These are phyloP conservation scores for Propithecus coquereli DNA, from an alignment of 2,113 vertebrate genomes.

Conservation along the genomic window DNA sequence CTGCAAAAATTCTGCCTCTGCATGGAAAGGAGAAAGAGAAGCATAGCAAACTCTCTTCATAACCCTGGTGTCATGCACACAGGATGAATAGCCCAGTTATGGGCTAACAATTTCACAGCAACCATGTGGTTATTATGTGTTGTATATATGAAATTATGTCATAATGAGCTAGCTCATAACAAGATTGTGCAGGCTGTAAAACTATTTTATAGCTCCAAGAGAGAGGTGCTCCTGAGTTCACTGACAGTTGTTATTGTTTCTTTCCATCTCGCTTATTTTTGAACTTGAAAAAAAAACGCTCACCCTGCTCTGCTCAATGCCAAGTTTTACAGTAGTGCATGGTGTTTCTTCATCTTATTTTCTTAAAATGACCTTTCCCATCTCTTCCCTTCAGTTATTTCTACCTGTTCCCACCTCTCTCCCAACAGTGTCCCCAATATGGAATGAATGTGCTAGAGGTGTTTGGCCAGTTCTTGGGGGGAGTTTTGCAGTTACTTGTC, in stretches of 20 bases:
- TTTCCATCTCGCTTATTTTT: conserved; percentile 9
- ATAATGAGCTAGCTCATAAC: conserved; percentile 5
- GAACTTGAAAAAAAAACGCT: not conserved
- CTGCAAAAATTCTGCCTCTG: not conserved
- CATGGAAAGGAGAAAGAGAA: not conserved
- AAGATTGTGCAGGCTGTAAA: not conserved
- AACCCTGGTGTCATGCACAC: not conserved
- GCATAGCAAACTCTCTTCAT: not conserved
- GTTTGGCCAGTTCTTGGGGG: not conserved
- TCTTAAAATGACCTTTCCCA: not conserved
- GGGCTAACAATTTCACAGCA: not conserved
- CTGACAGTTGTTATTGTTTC: not conserved
- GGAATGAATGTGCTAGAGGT: not conserved
- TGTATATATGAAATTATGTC: not conserved
- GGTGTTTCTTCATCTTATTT: not conserved
- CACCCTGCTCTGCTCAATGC: not conserved
- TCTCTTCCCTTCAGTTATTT: not conserved
- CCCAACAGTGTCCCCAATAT: rapidly evolving
- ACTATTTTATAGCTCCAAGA: not conserved
- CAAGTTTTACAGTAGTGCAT: not conserved
- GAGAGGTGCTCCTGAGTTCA: not conserved
- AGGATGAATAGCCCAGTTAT: not conserved
- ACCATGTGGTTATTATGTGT: not conserved
- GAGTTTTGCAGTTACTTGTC: not conserved
- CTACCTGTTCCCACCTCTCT: not conserved